Percentiles rank a stretch among this genome's conserved stretches.
Evolutionary conservation across 2,113 vertebrate species (phyloP).

Genomic region (Ciconia stormi): DNA sequence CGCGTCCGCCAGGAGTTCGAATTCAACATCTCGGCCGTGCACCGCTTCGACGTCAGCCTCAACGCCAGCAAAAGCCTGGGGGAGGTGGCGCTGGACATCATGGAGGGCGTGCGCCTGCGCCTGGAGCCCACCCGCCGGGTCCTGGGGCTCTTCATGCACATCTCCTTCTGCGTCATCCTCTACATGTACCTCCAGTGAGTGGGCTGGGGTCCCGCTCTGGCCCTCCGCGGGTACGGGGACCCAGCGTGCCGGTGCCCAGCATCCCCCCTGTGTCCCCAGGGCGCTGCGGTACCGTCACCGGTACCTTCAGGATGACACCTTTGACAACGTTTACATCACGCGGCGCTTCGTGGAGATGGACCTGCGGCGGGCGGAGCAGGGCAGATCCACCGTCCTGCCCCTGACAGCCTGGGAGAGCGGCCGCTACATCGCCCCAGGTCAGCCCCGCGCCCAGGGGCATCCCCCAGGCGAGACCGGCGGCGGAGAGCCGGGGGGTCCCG

Average conservation of each 20-base stretch:
- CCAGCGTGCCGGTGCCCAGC: fast-evolving
- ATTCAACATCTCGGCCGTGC: conserved; percentile 80
- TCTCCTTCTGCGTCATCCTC: conserved; percentile 69
- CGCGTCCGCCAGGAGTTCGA: conserved; percentile 83
- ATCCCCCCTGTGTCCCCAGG: conserved; percentile 20
- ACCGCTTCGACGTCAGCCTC: conserved; percentile 71
- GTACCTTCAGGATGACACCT: conserved; percentile 78
- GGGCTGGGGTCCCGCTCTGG: fast-evolving
- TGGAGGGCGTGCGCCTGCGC: conserved; percentile 64
- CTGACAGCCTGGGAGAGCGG: conserved; percentile 73
- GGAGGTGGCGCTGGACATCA: conserved; percentile 79
- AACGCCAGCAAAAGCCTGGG: conserved; percentile 79
- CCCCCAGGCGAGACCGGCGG: not conserved
- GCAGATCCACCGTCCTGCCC: conserved; percentile 78
- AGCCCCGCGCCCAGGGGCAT: fast-evolving
- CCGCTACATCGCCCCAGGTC: conserved; percentile 81
- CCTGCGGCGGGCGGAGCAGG: conserved; percentile 25
- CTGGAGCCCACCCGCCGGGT: conserved; percentile 41
- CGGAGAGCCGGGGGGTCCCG: fast-evolving
- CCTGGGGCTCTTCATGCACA: conserved; percentile 67
- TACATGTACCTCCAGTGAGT: conserved; percentile 81
- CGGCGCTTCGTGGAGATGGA: conserved; percentile 78
- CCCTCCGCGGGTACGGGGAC: fast-evolving
- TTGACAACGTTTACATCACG: conserved; percentile 88
- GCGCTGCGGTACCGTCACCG: conserved; percentile 75